These are phyloP conservation scores for Glossophaga mutica DNA, from an alignment of 2,797 vertebrate genomes.

Conservation along the genomic window DNA sequence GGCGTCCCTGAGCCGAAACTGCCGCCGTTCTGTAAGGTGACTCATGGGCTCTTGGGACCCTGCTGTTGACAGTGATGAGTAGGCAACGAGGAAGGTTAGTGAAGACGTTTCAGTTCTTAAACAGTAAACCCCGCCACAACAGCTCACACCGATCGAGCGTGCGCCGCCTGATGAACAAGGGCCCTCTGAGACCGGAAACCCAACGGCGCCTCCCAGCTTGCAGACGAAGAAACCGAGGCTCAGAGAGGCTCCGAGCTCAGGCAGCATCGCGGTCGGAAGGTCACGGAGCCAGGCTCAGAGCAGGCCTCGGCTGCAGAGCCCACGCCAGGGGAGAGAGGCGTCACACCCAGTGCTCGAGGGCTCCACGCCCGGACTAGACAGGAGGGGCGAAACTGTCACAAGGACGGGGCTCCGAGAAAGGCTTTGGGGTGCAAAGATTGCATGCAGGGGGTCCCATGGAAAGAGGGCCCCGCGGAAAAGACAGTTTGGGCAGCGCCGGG, in stretches of 20 bases:
- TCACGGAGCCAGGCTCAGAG: too few relatives aligned
- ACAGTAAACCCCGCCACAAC: neutral
- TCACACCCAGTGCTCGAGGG: neutral
- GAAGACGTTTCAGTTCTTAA: neutral
- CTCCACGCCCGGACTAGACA: neutral
- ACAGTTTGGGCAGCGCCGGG: accelerated
- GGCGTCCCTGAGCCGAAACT: neutral
- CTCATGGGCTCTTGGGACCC: neutral
- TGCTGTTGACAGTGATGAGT: neutral
- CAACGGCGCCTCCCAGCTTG: neutral
- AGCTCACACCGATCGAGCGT: neutral
- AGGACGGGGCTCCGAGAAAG: neutral
- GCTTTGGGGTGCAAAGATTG: neutral
- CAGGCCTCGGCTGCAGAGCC: too few relatives aligned
- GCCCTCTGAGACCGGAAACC: neutral
- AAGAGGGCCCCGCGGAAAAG: neutral
- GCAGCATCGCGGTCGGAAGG: neutral
- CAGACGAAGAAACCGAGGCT: neutral
- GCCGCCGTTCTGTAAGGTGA: neutral
- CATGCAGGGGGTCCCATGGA: neutral
- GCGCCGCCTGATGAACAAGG: too few relatives aligned
- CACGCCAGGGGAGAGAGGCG: neutral
- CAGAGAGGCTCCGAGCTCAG: too few relatives aligned
- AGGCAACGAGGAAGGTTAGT: neutral
- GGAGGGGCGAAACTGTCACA: accelerated